Evolutionary conservation across 2,888 invertebrate genomes (phyloP).

Genomic region (Julus scandinavius): DNA sequence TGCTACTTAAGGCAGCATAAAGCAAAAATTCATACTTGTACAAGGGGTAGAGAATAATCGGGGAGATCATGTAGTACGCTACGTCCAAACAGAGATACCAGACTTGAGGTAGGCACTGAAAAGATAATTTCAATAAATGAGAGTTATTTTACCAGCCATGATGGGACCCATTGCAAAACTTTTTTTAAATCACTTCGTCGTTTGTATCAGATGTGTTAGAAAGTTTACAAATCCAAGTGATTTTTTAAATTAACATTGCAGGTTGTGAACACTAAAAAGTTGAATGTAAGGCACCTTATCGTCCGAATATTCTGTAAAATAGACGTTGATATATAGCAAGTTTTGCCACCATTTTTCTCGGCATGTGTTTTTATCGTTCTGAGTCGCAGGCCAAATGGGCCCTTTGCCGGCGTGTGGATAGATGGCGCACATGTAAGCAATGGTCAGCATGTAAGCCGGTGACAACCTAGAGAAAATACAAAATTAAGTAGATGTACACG

Average conservation of each 20-base stretch:
- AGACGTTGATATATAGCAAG: conserved; percentile 52
- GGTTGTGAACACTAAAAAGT: background rate
- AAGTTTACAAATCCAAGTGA: too few relatives aligned
- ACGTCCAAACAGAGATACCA: conserved; percentile 55
- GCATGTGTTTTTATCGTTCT: conserved; percentile 14
- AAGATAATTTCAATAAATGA: background rate
- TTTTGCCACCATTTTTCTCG: conserved; percentile 50
- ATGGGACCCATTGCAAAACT: too few relatives aligned
- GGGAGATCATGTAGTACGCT: conserved; percentile 44
- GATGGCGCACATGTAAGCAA: conserved; percentile 47
- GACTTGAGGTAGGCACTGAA: conserved; percentile 53
- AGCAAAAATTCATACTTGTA: conserved; percentile 43
- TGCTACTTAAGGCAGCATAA: too few relatives aligned
- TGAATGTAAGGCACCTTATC: conserved; percentile 6
- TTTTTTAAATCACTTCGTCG: background rate
- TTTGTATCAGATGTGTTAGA: too few relatives aligned
- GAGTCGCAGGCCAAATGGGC: conserved; percentile 49
- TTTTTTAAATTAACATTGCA: too few relatives aligned
- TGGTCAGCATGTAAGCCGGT: conserved; percentile 49
- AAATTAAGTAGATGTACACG: background rate
- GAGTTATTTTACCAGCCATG: too few relatives aligned
- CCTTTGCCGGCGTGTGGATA: conserved; percentile 40
- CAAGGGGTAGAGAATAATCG: conserved; percentile 50
- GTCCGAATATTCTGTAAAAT: background rate
- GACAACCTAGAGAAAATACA: conserved; percentile 2